phyloP scores from a whole-genome alignment of 2,797 vertebrate genomes.

The Microcaecilia unicolor region DNA sequence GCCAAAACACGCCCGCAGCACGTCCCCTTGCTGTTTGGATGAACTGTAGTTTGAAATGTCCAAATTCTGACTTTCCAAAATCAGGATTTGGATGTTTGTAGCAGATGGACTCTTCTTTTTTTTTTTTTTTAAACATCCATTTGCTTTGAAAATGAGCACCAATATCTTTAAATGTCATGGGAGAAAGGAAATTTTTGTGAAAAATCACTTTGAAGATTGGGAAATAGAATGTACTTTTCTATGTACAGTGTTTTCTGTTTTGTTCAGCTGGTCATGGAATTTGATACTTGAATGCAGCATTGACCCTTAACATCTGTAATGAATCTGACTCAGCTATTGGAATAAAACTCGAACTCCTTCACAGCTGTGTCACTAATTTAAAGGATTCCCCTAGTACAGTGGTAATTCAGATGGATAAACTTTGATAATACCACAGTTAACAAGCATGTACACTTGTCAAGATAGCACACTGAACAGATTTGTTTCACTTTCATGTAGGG shows the following conservation, averaged over 20 bases:
- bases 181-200: slow-evolving; percentile 35
- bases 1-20: too few species aligned
- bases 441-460: too few species aligned
- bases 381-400: slow-evolving; percentile 10
- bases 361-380: slow-evolving; percentile 29
- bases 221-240: slow-evolving; percentile 7
- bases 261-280: slow-evolving; percentile 26
- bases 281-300: slow-evolving; percentile 1
- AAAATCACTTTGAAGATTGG: slow-evolving; percentile 25
- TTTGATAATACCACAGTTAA: slow-evolving; percentile 19
- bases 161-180: slow-evolving; percentile 40
- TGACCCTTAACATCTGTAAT: slow-evolving; percentile 35
- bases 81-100: too few species aligned
- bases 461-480: too few species aligned
- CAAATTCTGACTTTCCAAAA: too few species aligned
- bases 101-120: too few species aligned
- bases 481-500: too few species aligned
- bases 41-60: too few species aligned
- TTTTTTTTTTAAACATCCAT: too few species aligned
- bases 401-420: slow-evolving; percentile 24
- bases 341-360: slow-evolving; percentile 24
- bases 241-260: slow-evolving; percentile 21
- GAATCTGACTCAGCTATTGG: slow-evolving; percentile 25
- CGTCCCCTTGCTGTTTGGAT: too few species aligned
- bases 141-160: too few species aligned